Conservation (phyloP, 2,113 vertebrate species). For the Limnothrissa miodon region DNA sequence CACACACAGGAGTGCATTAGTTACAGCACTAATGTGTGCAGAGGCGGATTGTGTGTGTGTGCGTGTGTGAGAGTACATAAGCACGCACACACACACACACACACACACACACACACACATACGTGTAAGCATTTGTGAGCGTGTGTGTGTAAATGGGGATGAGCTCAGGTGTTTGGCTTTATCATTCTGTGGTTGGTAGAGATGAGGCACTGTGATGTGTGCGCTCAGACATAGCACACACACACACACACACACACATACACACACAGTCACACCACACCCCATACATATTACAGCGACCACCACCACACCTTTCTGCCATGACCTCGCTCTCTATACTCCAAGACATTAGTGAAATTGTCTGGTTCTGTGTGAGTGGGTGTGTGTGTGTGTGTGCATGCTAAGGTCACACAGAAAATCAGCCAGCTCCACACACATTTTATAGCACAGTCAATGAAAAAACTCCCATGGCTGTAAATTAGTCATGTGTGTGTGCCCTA, state of each 20-base stretch:
- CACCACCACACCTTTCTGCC: not conserved
- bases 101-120: no score
- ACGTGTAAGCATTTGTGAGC: not conserved
- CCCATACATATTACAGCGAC: not conserved
- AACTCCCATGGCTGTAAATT: not conserved
- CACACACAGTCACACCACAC: not conserved
- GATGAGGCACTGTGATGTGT: not conserved
- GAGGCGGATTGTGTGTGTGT: not conserved
- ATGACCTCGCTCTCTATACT: not conserved
- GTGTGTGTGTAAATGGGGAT: not conserved
- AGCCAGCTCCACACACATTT: not conserved
- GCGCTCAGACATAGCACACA: not conserved
- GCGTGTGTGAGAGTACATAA: not conserved
- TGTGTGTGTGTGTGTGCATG: not conserved
- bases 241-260: not conserved
- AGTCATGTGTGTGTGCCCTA: not conserved
- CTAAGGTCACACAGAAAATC: not conserved
- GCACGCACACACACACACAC: no score
- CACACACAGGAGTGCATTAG: not conserved
- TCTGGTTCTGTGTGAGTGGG: not conserved
- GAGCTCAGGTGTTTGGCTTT: not conserved
- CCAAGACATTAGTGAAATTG: constrained; percentile 26
- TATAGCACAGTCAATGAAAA: not conserved
- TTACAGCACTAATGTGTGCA: not conserved
- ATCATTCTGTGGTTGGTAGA: not conserved